Percentiles rank a stretch among this genome's conserved stretches.
phyloP scores from a whole-genome alignment of 2,113 vertebrate species.

The Actenoides lindsayi region DNA sequence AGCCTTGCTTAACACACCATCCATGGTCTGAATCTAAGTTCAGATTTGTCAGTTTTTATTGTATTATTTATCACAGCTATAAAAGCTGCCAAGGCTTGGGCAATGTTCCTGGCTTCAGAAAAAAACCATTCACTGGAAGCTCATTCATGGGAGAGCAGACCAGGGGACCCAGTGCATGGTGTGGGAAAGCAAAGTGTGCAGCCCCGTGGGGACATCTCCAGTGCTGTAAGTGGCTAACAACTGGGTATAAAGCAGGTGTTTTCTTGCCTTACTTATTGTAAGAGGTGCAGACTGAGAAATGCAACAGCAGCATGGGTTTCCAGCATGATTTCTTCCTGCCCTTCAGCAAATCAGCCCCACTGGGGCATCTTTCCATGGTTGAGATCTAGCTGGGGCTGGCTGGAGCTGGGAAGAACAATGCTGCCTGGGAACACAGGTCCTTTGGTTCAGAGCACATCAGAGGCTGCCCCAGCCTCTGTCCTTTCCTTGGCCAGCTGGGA shows the following conservation, averaged over 20 bases:
- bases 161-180: fast-evolving
- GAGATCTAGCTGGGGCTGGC: neutral
- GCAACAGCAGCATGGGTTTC: fast-evolving
- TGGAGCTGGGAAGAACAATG: fast-evolving
- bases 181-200: neutral
- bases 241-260: neutral
- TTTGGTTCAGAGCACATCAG: fast-evolving
- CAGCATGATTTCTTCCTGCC: neutral
- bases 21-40: no score
- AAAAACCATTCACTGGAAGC: neutral
- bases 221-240: fast-evolving
- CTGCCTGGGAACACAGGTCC: neutral
- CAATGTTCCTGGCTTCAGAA: neutral
- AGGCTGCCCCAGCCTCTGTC: neutral
- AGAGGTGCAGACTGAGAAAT: neutral
- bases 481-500: neutral
- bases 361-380: neutral
- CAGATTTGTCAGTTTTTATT: neutral
- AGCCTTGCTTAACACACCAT: no score
- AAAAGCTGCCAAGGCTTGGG: neutral
- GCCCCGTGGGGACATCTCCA: neutral
- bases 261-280: neutral
- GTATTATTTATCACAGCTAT: neutral
- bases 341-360: fast-evolving
- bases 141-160: neutral